Evolutionary conservation across 2,888 invertebrate species (phyloP), one percentile per base, ranked within the genome.

Genomic region (Xylophagus ater): DNA sequence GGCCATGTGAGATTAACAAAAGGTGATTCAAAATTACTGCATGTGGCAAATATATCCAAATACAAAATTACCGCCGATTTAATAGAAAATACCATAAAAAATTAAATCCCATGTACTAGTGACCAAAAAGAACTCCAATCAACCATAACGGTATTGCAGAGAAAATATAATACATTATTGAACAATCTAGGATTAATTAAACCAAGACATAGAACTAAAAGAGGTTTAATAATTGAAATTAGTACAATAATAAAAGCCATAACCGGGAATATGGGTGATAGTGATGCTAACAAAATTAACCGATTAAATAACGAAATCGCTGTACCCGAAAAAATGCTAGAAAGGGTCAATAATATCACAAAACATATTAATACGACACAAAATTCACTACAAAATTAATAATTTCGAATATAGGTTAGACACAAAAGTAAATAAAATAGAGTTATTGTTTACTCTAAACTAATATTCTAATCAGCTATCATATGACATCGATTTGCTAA

Each of bases 401-500:
- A 10, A 4, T 9, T 13, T 20, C 29, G 13, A 34, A 13, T 14
- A 23, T 15, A 10, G 10, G 12, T 9, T 34, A 17, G 20, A 19
- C 4, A 40, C 20, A 19, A 34, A 34, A 29, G 23, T 40, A 25
- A 26, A 21, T 18, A 28, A 14, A 21, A 17, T 26, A 10, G 3
- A 21, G n/a, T 1, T 18, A 10, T n/a, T 26, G 7, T 13, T 40
- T 15, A 20, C 26, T 24, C n/a, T 33, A 4, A 26, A 36, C 28
- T 28, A 37, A 32, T 34, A 37, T 28, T 23, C 28, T 15, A 32
- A 41, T 9, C 26, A 34, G 32, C 9, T 37, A 13, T 14, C 17
- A 10, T 41, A 29, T 25, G n/a, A 42, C 23, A 37, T 42, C 10
- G 34, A 37, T 20, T 28, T 37, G 15, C 13, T 37, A 4, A 37